Conservation (phyloP, 2,888 invertebrate species). For the Drosophila leonis region DNA sequence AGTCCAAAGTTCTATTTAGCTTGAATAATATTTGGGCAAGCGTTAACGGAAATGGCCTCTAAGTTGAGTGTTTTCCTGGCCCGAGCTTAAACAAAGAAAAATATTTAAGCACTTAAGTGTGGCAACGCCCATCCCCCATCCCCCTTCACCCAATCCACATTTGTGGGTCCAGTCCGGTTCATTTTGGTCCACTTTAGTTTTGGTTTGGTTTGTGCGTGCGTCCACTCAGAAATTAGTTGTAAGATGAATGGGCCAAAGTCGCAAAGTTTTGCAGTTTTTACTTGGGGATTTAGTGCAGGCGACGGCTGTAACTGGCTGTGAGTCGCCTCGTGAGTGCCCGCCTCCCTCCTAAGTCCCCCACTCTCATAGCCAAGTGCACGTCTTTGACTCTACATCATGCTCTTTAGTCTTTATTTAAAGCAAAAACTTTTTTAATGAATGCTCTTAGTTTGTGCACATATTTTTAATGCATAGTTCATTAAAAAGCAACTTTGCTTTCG, state of each 20-base stretch:
- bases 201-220: slow-evolving; percentile 61
- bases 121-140: slow-evolving; percentile 14
- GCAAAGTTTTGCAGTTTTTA: slow-evolving; percentile 79
- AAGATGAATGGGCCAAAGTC: slow-evolving; percentile 80
- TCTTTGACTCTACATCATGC: slow-evolving; percentile 54
- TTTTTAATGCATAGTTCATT: slow-evolving; percentile 80
- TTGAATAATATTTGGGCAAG: slow-evolving; percentile 79
- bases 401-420: slow-evolving; percentile 70
- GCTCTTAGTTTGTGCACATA: slow-evolving; percentile 79
- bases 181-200: slow-evolving; percentile 9
- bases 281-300: slow-evolving; percentile 73
- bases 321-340: background rate
- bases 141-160: background rate
- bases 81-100: slow-evolving; percentile 70
- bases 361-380: slow-evolving; percentile 28
- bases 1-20: slow-evolving; percentile 66
- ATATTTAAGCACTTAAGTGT: slow-evolving; percentile 79
- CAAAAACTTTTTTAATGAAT: slow-evolving; percentile 80
- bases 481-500: slow-evolving; percentile 68
- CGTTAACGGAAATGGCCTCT: slow-evolving; percentile 79
- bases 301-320: slow-evolving; percentile 65
- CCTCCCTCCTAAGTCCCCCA: background rate
- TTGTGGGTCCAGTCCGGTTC: background rate
- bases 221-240: slow-evolving; percentile 80
- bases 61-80: slow-evolving; percentile 68